Base-by-base conservation (phyloP, 2,113 vertebrate species). In the Atlantisia rogersi region DNA sequence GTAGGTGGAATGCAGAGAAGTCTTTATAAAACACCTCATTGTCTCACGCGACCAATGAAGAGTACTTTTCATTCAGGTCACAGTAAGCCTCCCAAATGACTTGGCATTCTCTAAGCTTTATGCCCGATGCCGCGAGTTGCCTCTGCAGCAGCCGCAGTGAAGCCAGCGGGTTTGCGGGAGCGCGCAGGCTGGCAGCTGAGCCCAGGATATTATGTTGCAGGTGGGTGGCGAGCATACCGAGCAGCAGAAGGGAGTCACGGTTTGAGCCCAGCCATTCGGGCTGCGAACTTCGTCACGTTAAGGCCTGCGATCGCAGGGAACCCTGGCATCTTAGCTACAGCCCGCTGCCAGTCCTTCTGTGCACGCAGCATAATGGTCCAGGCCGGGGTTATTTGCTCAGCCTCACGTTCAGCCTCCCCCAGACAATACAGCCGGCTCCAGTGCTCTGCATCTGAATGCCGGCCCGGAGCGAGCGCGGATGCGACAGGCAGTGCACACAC, bases 41-140 rank as follows among this genome's bases (percentile, higher is more conserved):
- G 88, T 95, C 86, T 76, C 35, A 64, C 77, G 13, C 12, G 26
- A 71, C 74, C 81, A 77, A 75, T 64, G 26, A 42, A 24, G 39
- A 67, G 73, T 77, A 17, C 40, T 91, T 95, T 32, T 91, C 91
- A 91, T 94, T 87, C 94, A n/a, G 81, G 69, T 89, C 94, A 84
- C 91, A 92, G 65, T 32, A 59, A 58, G 65, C 40, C 71, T 95
- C 88, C 60, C 68, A 37, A 82, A 80, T 88, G 88, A 97, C 82
- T 85, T 90, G 75, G 82, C 88, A 82, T 56, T 85, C 93, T 60
- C 65, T 3, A 12, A 75, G 83, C 69, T 60, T 63, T 52, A 52
- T 31, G 83, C 94, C 91, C 91, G 60, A 25, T 12, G 77, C 50
- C 6, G 79, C 2, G 29, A 78, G 84, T 24, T 91, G 80, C 65